A percentile compares a stretch with the other conserved stretches of the same genome.
phyloP scores from a whole-genome alignment of 2,888 invertebrate species.

The Phoenoteleia sp. region DNA sequence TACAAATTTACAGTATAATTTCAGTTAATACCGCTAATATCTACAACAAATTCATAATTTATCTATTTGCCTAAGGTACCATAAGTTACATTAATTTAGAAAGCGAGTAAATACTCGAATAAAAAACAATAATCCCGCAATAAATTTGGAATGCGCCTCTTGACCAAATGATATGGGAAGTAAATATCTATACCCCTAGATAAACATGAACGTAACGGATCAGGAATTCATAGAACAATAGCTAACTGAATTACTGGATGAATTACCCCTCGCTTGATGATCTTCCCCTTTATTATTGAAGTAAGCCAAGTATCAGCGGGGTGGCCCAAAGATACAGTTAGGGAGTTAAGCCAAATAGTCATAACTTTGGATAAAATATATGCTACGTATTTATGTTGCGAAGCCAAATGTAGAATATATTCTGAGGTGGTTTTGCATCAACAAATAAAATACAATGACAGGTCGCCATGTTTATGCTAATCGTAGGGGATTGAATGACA shows the following conservation, averaged over 20 bases:
- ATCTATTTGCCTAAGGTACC: too few relatives aligned
- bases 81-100: neutral
- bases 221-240: slow-evolving; percentile 36
- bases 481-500: too few relatives aligned
- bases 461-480: neutral
- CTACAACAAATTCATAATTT: too few relatives aligned
- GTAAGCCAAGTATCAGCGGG: slow-evolving; percentile 9
- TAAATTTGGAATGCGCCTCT: slow-evolving; percentile 5
- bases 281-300: slow-evolving; percentile 31
- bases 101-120: neutral
- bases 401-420: neutral
- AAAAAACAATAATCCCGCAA: neutral
- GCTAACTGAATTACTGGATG: slow-evolving; percentile 41
- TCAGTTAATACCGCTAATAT: too few relatives aligned
- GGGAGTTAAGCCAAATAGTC: slow-evolving; percentile 14
- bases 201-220: slow-evolving; percentile 21
- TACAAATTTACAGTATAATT: too few relatives aligned
- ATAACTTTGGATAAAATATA: slow-evolving; percentile 30
- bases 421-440: neutral
- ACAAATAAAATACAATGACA: neutral
- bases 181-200: slow-evolving; percentile 9
- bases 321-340: neutral
- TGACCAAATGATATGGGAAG: slow-evolving; percentile 30
- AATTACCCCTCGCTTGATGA: slow-evolving; percentile 50
- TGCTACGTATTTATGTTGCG: slow-evolving; percentile 3